These are phyloP conservation scores for Oostethus manadensis DNA, from an alignment of 2,113 vertebrate species.

Conservation along the genomic window DNA sequence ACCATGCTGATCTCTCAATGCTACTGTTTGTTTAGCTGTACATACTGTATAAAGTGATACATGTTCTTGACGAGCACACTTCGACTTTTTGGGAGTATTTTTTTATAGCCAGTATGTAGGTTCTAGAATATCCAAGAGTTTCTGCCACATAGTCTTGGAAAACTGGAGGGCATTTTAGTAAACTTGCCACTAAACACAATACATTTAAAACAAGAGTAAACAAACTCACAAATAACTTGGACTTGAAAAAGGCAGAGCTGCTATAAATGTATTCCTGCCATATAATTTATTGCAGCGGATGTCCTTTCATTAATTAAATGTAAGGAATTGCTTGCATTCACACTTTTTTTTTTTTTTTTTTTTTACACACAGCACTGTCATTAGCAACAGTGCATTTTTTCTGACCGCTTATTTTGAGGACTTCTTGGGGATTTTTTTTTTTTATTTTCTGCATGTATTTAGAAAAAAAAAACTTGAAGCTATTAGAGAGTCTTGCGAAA, in stretches of 20 bases:
- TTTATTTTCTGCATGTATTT: no score
- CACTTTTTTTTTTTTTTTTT: background rate
- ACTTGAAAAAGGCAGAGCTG: background rate
- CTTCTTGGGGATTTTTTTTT: background rate
- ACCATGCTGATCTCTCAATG: background rate
- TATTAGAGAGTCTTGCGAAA: no score
- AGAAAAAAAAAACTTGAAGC: no score
- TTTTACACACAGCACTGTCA: background rate
- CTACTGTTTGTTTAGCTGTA: slow-evolving; percentile 6
- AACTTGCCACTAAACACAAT: no score
- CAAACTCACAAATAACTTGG: background rate
- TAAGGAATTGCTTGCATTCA: no score
- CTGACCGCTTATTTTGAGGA: background rate
- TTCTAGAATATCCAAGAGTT: no score
- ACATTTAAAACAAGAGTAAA: background rate
- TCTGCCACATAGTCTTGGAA: no score
- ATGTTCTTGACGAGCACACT: background rate
- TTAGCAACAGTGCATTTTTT: background rate
- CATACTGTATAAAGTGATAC: no score
- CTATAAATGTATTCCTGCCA: background rate
- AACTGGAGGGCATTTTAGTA: no score
- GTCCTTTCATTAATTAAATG: background rate
- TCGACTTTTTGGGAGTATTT: background rate
- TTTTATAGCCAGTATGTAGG: no score
- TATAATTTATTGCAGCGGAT: background rate